phyloP scores from a whole-genome alignment of 1,140 invertebrate genomes.

The Zophobas atratus region DNA sequence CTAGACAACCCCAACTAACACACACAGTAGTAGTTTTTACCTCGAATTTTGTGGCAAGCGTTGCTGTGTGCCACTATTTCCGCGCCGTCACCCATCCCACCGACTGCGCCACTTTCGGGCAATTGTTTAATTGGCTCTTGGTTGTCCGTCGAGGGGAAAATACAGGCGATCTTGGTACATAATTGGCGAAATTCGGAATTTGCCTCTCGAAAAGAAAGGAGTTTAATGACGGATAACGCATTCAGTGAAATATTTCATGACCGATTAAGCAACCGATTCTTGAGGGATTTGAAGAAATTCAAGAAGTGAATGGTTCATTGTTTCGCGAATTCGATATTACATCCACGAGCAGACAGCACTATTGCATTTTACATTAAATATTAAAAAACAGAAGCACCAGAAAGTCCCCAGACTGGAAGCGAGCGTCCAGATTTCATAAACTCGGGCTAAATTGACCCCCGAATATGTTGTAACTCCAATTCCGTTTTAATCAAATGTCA shows the following conservation, averaged over 20 bases:
- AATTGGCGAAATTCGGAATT: background rate
- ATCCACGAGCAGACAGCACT: background rate
- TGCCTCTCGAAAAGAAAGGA: background rate
- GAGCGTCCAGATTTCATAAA: background rate
- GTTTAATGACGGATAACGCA: constrained; percentile 2
- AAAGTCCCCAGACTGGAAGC: background rate
- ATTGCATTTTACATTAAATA: background rate
- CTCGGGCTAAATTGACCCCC: background rate
- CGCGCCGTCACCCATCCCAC: too few relatives aligned
- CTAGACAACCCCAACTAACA: too few relatives aligned
- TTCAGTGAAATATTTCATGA: constrained; percentile 11
- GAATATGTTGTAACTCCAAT: constrained; percentile 16
- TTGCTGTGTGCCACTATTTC: too few relatives aligned
- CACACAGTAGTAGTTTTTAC: too few relatives aligned
- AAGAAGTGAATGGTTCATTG: constrained; percentile 1
- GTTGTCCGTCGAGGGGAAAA: too few relatives aligned
- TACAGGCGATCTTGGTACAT: too few relatives aligned
- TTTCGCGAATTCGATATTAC: constrained; percentile 1
- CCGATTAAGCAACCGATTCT: constrained; percentile 8
- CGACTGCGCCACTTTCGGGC: too few relatives aligned
- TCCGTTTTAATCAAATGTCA: constrained; percentile 23
- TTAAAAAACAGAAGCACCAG: background rate
- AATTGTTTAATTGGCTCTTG: too few relatives aligned
- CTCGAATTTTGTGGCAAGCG: too few relatives aligned
- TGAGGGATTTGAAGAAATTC: constrained; percentile 9